Conservation (phyloP, 2,113 vertebrate genomes). For the Tinamus guttatus region DNA sequence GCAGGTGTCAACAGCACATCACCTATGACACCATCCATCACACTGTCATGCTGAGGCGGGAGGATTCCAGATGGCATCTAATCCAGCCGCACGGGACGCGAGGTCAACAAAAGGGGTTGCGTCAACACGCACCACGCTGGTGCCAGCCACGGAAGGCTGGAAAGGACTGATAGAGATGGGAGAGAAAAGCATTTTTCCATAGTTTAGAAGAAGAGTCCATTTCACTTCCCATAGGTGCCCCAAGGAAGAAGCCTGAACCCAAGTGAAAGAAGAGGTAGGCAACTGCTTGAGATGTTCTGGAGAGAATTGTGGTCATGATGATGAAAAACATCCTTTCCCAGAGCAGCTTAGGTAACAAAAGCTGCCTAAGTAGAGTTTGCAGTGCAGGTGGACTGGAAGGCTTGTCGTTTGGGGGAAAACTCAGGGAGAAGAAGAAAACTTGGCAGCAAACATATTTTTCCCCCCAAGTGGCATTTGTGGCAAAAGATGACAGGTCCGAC, state of each 20-base stretch:
- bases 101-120: background rate
- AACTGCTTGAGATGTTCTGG: background rate
- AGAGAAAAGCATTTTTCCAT: background rate
- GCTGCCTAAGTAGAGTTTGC: slow-evolving; percentile 6
- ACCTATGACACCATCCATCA: slow-evolving; percentile 45
- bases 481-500: background rate
- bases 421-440: background rate
- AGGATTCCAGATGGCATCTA: slow-evolving; percentile 31
- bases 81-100: background rate
- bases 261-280: background rate
- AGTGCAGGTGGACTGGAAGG: background rate
- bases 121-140: fast-evolving
- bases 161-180: background rate
- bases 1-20: slow-evolving; percentile 63
- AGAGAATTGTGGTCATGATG: background rate
- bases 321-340: slow-evolving; percentile 7
- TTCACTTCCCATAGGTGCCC: background rate
- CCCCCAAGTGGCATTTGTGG: background rate
- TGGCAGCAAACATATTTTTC: background rate
- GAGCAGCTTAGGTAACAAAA: slow-evolving; percentile 52
- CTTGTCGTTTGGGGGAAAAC: background rate
- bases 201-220: background rate
- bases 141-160: background rate
- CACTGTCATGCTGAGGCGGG: background rate
- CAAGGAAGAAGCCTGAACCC: background rate